Evolutionary conservation across 2,113 vertebrate genomes (phyloP), one percentile per base, ranked within the genome.

Genomic region (Pluvianellus socialis): DNA sequence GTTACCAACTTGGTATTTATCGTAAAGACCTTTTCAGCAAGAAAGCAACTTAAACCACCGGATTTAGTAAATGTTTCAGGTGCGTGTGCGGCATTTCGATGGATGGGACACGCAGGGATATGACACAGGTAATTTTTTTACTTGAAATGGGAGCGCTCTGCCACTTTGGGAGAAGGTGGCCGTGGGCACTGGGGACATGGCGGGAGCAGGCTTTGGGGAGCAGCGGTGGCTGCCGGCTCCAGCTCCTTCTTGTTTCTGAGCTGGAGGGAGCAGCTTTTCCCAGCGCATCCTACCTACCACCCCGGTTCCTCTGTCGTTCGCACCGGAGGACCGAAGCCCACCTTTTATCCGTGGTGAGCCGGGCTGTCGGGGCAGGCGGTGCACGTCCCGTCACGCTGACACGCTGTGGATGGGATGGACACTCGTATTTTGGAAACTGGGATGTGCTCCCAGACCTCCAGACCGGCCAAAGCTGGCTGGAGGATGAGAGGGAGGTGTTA

Each of bases 381-480:
- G 27, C 28, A 2, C 0, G 1, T 26, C 50, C 50, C 0, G 0
- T 9, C 26, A 1, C 0, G 35, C 12, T 27, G 20, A 32, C 23
- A 10, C 30, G 7, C 47, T 4, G 28, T 23, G 12, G 55, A 4
- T 11, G 5, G 7, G 32, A 5, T 1, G 33, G 35, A 15, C 2
- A 0, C 19, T 18, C 3, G 0, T 26, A 5, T 49, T 49, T 66
- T 0, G 3, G 62, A 23, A 66, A 33, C 35, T 1, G 8, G 19
- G 19, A 21, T 28, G 58, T 16, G 47, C 42, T 63, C 42, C 58
- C 30, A 15, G 24, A 11, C 3, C 67, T 56, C 12, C 76, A 14
- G 30, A 0, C 1, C 1, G 45, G 66, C 17, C 35, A 26, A 12
- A 21, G 30, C 11, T 15, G 32, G 40, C n/a, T 33, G 5, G 44